These are phyloP conservation scores for Argya squamiceps DNA, from an alignment of 2,797 vertebrate genomes.

Conservation along the genomic window DNA sequence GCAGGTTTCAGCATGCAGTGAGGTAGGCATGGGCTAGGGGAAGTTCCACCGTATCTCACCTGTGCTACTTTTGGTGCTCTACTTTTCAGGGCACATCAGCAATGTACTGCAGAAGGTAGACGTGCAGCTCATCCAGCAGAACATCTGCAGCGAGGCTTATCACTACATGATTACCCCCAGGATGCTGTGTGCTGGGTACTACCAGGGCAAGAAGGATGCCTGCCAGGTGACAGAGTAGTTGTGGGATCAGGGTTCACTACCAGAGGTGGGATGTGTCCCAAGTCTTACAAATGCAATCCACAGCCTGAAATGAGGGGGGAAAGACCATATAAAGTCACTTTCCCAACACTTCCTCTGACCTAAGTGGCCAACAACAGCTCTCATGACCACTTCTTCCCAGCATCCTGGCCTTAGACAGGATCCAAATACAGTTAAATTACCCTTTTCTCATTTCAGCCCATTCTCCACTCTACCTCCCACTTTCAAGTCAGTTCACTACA, in stretches of 20 bases:
- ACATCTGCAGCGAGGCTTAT: conserved; percentile 85
- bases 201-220: conserved; percentile 85
- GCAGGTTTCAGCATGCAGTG: not conserved
- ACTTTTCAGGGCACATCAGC: conserved; percentile 76
- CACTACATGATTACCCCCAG: conserved; percentile 87
- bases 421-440: not conserved
- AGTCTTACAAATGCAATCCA: not conserved
- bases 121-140: conserved; percentile 86
- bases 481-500: not conserved
- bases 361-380: not conserved
- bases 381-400: not conserved
- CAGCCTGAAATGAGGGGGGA: not conserved
- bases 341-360: not conserved
- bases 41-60: not conserved
- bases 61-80: not conserved
- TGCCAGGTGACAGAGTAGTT: conserved; percentile 84
- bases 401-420: not conserved
- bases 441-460: not conserved
- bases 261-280: not conserved
- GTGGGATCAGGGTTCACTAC: not conserved
- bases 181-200: conserved; percentile 94
- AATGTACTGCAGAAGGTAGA: conserved; percentile 89
- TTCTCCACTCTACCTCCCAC: not conserved
- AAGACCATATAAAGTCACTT: not conserved
- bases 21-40: not conserved